Percentiles rank a stretch among this genome's conserved stretches.
Conservation (phyloP, 2,113 vertebrate species). For the Guaruba guarouba region DNA sequence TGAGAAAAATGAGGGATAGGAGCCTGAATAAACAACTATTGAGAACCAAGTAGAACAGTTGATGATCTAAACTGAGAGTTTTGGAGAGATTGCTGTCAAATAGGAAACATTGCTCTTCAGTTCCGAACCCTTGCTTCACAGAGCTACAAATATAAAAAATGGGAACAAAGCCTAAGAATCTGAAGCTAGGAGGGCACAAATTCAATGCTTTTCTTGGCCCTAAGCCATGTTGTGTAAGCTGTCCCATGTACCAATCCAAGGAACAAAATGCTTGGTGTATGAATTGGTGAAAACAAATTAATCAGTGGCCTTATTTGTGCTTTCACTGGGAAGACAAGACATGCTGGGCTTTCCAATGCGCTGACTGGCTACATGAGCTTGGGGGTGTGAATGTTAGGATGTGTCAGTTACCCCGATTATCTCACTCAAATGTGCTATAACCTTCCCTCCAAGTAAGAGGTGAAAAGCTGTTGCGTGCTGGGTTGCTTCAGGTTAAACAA, state of each 20-base stretch:
- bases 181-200: neutral
- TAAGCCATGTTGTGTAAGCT: slow-evolving; percentile 6
- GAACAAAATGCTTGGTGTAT: neutral
- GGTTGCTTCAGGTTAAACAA: neutral
- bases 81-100: neutral
- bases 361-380: neutral
- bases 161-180: neutral
- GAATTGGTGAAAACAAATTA: slow-evolving; percentile 25
- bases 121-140: neutral
- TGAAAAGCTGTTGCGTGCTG: neutral
- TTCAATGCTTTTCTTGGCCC: slow-evolving; percentile 13
- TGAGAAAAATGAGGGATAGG: neutral
- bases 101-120: neutral
- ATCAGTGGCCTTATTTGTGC: slow-evolving; percentile 1
- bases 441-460: neutral
- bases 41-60: neutral
- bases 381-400: neutral
- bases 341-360: neutral
- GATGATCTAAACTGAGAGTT: neutral
- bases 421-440: neutral
- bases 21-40: neutral
- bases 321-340: neutral
- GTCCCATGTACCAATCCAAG: neutral
- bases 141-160: neutral
- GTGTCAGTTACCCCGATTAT: neutral